phyloP scores from a whole-genome alignment of 2,113 vertebrate genomes.

The Struthio camelus region DNA sequence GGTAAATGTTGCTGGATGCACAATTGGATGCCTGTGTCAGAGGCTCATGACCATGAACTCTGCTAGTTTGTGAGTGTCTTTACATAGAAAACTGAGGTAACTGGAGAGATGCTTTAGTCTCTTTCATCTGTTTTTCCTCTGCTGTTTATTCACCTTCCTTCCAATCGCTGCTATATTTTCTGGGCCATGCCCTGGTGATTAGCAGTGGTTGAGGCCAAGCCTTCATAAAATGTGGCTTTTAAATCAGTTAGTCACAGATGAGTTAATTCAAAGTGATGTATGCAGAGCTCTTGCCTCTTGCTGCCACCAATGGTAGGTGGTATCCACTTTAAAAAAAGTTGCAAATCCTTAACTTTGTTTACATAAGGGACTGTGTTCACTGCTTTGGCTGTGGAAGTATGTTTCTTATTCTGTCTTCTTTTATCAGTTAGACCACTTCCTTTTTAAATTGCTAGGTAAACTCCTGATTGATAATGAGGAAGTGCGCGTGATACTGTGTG shows the following conservation, averaged over 20 bases:
- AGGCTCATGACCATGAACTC: background rate
- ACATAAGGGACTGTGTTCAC: background rate
- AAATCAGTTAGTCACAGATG: background rate
- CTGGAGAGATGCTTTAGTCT: background rate
- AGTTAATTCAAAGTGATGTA: background rate
- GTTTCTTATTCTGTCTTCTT: background rate
- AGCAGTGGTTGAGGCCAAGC: constrained; percentile 18
- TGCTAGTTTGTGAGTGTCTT: background rate
- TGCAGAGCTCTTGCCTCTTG: background rate
- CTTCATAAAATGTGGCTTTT: constrained; percentile 27
- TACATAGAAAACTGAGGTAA: background rate
- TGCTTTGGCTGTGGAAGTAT: background rate
- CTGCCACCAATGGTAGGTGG: background rate
- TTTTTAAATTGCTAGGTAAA: background rate
- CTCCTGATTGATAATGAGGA: background rate
- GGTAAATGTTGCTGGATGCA: background rate
- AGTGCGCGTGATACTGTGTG: background rate
- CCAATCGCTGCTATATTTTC: background rate
- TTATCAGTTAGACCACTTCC: background rate
- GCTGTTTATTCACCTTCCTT: background rate
- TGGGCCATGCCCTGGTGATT: background rate
- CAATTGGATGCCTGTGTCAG: accelerated
- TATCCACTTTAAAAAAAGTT: background rate
- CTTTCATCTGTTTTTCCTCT: background rate
- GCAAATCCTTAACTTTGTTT: background rate